Conservation (phyloP, 2,113 vertebrate genomes). For the Circaetus cinerascens region DNA sequence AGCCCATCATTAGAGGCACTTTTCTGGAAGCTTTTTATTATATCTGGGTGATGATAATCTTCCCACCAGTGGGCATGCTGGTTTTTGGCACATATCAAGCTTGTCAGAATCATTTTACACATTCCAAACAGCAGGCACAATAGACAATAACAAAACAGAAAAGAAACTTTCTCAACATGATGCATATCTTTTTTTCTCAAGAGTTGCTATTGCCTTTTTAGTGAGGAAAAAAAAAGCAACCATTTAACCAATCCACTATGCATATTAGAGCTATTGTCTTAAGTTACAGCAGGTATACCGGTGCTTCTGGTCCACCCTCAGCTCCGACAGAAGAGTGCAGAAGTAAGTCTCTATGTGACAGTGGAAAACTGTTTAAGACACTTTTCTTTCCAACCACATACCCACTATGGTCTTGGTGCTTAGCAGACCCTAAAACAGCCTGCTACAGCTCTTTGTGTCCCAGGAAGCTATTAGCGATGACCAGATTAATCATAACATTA, state of each 20-base stretch:
- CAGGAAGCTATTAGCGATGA: background rate
- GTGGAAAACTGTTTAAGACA: background rate
- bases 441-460: background rate
- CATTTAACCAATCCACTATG: background rate
- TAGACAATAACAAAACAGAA: slow-evolving; percentile 40
- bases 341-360: background rate
- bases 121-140: slow-evolving; percentile 56
- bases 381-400: background rate
- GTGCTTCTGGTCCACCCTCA: background rate
- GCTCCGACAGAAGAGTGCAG: background rate
- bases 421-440: background rate
- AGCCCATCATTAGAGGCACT: slow-evolving; percentile 22
- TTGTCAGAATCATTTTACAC: slow-evolving; percentile 46
- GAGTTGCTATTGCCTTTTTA: background rate
- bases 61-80: slow-evolving; percentile 52
- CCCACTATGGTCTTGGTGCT: background rate
- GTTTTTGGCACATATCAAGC: slow-evolving; percentile 53
- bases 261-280: background rate
- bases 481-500: background rate
- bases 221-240: background rate
- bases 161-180: slow-evolving; percentile 41
- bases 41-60: slow-evolving; percentile 53
- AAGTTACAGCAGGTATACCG: background rate
- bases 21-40: slow-evolving; percentile 60
- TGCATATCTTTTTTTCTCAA: background rate